phyloP scores from a whole-genome alignment of 2,113 vertebrate species.

The Caracal caracal region DNA sequence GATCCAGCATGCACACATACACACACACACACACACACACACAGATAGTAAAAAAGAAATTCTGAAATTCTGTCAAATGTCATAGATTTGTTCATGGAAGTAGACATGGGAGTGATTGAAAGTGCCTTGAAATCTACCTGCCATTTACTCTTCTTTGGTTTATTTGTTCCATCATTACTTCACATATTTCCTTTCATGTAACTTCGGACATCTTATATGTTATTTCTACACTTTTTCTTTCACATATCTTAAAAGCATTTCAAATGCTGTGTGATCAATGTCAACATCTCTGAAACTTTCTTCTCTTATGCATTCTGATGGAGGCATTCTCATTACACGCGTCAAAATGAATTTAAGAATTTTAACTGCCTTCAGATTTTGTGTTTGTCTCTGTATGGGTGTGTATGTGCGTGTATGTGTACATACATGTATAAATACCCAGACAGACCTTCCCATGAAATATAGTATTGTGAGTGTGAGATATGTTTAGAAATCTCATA shows the following conservation, averaged over 20 bases:
- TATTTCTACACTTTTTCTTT: neutral
- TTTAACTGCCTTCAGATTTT: neutral
- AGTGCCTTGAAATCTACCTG: neutral
- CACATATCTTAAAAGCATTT: neutral
- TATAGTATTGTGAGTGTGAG: constrained; percentile 49
- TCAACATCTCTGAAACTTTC: constrained; percentile 44
- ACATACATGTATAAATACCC: neutral
- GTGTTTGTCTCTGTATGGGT: neutral
- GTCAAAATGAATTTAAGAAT: constrained; percentile 44
- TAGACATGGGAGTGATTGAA: neutral
- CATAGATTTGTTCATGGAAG: neutral
- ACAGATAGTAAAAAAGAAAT: neutral
- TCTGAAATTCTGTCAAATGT: constrained; percentile 8
- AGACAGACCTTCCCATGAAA: neutral
- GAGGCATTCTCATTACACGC: neutral
- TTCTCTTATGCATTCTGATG: neutral
- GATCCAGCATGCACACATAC: neutral
- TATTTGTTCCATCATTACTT: constrained; percentile 3
- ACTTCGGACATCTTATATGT: neutral
- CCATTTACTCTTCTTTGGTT: neutral
- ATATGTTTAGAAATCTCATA: constrained; percentile 72
- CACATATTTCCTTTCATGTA: constrained; percentile 13
- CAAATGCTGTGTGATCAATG: neutral
- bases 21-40: neutral
- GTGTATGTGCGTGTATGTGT: neutral